phyloP scores from a whole-genome alignment of 2,797 vertebrate species.

The Poeciliopsis presidionis region DNA sequence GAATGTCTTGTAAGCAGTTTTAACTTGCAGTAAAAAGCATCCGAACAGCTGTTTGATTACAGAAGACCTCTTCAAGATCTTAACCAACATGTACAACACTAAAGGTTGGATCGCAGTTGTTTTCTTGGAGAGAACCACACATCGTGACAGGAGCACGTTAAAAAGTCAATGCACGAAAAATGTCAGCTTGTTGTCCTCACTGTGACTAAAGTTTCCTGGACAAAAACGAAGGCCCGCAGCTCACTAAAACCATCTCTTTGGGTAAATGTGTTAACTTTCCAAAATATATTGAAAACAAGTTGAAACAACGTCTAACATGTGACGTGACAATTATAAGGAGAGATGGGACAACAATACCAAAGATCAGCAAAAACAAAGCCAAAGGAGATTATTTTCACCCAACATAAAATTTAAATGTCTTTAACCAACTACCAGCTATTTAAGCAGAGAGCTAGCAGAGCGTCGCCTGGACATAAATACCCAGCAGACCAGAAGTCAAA shows the following conservation, averaged over 20 bases:
- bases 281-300: not conserved
- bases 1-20: not conserved
- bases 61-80: not conserved
- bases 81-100: not conserved
- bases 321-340: slow-evolving; percentile 28
- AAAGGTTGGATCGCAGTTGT: not conserved
- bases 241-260: slow-evolving; percentile 7
- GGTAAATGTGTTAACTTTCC: slow-evolving; percentile 1
- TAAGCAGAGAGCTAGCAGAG: slow-evolving; percentile 32
- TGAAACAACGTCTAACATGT: slow-evolving; percentile 4
- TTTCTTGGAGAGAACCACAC: not conserved
- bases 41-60: not conserved
- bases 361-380: not conserved
- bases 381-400: not conserved
- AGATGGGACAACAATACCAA: not conserved
- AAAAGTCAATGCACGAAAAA: not conserved
- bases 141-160: not conserved
- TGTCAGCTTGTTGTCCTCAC: not conserved
- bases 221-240: slow-evolving; percentile 8
- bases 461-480: slow-evolving; percentile 7
- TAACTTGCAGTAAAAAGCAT: not conserved
- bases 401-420: slow-evolving; percentile 10
- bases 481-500: not conserved
- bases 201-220: not conserved
- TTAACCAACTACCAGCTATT: slow-evolving; percentile 20